A percentile compares a stretch with the other conserved stretches of the same genome.
phyloP scores from a whole-genome alignment of 2,797 vertebrate species.

The Onychomys arenicola region DNA sequence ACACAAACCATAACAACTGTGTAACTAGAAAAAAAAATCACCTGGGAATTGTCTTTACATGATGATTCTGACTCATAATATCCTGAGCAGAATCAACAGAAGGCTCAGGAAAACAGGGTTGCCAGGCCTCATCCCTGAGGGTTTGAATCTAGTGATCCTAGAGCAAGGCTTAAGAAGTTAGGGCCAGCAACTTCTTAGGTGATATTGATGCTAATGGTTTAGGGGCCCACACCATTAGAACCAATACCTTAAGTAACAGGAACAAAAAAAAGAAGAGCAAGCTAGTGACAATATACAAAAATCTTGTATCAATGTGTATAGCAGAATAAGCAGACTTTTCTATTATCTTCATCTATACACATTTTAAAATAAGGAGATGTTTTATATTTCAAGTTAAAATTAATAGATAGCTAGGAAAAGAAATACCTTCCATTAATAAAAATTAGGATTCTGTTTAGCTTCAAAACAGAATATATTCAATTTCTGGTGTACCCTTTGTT shows the following conservation, averaged over 20 bases:
- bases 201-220: background rate
- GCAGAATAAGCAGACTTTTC: background rate
- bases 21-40: background rate
- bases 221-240: background rate
- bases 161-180: background rate
- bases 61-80: background rate
- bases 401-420: background rate
- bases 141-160: background rate
- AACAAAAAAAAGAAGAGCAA: background rate
- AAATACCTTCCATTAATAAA: conserved; percentile 22
- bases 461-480: conserved; percentile 32
- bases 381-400: conserved; percentile 55
- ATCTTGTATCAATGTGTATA: background rate
- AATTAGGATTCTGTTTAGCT: background rate
- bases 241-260: background rate
- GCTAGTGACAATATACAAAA: background rate
- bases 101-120: background rate
- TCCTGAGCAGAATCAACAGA: background rate
- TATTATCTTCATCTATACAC: background rate
- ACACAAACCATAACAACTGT: background rate
- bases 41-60: background rate
- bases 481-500: background rate
- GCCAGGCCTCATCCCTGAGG: background rate
- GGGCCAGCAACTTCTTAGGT: background rate
- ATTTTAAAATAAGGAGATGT: background rate